Evolutionary conservation across 2,888 invertebrate genomes (phyloP).

Genomic region (Hirtodrosophila trivittata): DNA sequence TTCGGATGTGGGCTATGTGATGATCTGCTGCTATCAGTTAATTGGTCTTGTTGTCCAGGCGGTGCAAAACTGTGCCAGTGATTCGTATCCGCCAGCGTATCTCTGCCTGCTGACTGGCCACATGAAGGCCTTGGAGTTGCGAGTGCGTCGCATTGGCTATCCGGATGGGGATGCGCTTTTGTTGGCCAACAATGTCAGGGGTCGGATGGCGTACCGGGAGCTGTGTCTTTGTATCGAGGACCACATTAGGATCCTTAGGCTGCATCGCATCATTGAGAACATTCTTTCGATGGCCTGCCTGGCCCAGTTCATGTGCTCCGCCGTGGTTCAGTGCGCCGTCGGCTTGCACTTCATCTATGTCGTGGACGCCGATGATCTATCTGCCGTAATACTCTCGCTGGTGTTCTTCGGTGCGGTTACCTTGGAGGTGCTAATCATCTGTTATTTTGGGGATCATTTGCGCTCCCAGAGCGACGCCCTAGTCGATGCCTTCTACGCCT

Average conservation of each 20-base stretch:
- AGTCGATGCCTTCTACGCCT: constrained; percentile 85
- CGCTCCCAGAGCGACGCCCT: constrained; percentile 85
- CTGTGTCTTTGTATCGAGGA: constrained; percentile 75
- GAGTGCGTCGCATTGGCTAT: constrained; percentile 72
- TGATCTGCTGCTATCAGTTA: constrained; percentile 71
- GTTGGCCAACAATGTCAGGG: too few species aligned
- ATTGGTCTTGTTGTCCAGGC: constrained; percentile 76
- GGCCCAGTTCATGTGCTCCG: constrained; percentile 85
- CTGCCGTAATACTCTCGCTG: constrained; percentile 71
- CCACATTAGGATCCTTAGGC: constrained; percentile 77
- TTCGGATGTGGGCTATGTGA: constrained; percentile 50
- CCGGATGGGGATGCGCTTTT: too few species aligned
- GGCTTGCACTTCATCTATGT: constrained; percentile 84
- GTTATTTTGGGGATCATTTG: constrained; percentile 85
- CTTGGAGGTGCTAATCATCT: constrained; percentile 85
- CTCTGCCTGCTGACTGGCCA: constrained; percentile 77
- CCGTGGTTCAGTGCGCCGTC: constrained; percentile 82
- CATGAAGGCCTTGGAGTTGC: constrained; percentile 70
- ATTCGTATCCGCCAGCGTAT: constrained; percentile 81
- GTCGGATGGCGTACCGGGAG: constrained; percentile 43
- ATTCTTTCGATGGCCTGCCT: constrained; percentile 85
- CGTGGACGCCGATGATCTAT: constrained; percentile 73
- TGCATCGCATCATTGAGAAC: constrained; percentile 84
- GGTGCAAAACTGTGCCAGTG: constrained; percentile 78
- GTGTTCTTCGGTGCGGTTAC: constrained; percentile 85